Conservation (phyloP, 2,797 vertebrate species). For the Brachymystax lenok region DNA sequence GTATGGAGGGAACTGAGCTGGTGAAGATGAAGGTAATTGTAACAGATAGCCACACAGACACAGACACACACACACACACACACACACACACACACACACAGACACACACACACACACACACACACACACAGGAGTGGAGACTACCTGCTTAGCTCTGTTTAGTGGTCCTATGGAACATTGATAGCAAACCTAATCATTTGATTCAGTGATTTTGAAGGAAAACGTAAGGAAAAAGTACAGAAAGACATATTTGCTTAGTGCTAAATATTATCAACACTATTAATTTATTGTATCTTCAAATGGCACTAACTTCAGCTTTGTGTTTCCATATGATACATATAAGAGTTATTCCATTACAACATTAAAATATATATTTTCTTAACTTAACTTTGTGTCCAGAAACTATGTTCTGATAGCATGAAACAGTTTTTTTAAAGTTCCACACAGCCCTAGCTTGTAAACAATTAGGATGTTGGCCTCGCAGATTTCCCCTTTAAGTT, state of each 20-base stretch:
- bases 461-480: neutral
- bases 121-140: too few relatives aligned
- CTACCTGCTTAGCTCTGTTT: neutral
- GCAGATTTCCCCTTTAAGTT: neutral
- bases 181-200: neutral
- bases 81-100: neutral
- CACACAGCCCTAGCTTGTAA: neutral
- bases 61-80: too few relatives aligned
- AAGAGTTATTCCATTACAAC: conserved; percentile 14
- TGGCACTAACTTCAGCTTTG: neutral
- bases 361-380: conserved; percentile 23
- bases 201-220: neutral
- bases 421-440: neutral
- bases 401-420: neutral
- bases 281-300: neutral
- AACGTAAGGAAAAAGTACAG: neutral
- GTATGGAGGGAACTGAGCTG: neutral
- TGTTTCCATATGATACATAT: neutral
- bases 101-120: neutral
- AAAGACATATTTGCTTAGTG: neutral
- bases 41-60: conserved; percentile 3
- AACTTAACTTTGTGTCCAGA: neutral
- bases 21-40: neutral
- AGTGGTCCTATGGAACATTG: neutral
- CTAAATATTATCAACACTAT: neutral